phyloP scores from a whole-genome alignment of 2,113 vertebrate genomes.

The Carlito syrichta region DNA sequence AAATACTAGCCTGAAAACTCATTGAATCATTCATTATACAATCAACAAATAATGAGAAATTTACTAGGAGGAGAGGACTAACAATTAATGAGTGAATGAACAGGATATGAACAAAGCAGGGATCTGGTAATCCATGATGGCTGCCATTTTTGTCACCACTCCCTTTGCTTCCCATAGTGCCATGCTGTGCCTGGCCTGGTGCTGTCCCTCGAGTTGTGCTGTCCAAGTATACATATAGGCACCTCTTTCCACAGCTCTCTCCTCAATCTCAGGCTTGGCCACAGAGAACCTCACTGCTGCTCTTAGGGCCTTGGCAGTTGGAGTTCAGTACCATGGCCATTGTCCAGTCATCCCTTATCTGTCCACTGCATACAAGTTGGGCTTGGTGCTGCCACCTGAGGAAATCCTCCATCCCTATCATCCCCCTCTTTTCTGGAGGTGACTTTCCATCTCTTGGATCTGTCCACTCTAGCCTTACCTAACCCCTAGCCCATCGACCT shows the following conservation, averaged over 20 bases:
- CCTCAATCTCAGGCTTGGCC: background rate
- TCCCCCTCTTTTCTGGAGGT: background rate
- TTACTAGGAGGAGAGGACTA: background rate
- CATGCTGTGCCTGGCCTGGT: background rate
- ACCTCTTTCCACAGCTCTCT: background rate
- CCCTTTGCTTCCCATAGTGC: background rate
- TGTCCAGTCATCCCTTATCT: background rate
- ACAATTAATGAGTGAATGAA: background rate
- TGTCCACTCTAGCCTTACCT: background rate
- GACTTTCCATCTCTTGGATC: background rate
- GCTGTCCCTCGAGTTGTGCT: background rate
- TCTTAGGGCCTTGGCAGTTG: background rate
- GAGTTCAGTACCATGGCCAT: background rate
- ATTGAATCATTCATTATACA: background rate
- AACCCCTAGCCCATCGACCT: background rate
- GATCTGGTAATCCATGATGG: too few relatives aligned
- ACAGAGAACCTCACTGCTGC: background rate
- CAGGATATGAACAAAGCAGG: background rate
- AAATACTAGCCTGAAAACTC: background rate
- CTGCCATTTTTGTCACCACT: background rate
- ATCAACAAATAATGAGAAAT: background rate
- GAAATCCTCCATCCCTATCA: background rate
- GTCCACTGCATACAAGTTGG: background rate
- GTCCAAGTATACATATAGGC: accelerated
- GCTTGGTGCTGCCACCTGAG: background rate